Percentiles rank a stretch among this genome's conserved stretches.
phyloP scores from a whole-genome alignment of 2,797 vertebrate genomes.

The Acipenser oxyrinchus region DNA sequence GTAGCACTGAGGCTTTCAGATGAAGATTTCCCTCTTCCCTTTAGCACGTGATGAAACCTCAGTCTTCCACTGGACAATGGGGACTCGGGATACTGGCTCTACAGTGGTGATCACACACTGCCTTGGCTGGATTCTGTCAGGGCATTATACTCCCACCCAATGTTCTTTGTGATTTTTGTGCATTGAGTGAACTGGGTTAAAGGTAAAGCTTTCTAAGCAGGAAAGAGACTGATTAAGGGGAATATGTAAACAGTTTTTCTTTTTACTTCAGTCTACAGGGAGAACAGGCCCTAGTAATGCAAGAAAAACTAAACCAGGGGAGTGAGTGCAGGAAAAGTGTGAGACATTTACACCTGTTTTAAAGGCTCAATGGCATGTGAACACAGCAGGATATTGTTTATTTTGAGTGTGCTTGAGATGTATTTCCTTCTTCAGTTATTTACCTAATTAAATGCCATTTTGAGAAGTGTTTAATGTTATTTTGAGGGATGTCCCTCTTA shows the following conservation, averaged over 20 bases:
- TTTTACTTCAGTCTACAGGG: no score
- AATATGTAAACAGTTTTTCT: no score
- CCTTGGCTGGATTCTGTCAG: neutral
- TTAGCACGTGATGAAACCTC: constrained; percentile 50
- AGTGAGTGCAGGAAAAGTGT: no score
- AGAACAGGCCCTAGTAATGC: no score
- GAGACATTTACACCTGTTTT: no score
- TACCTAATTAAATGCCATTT: constrained; percentile 49
- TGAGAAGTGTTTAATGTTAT: constrained; percentile 27
- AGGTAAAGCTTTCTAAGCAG: constrained; percentile 32
- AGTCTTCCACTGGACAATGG: constrained; percentile 33
- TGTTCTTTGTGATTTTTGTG: neutral
- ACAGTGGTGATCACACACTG: constrained; percentile 5
- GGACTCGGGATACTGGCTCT: constrained; percentile 40
- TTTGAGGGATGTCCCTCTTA: constrained; percentile 43
- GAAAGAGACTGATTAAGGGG: constrained; percentile 16
- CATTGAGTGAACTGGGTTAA: constrained; percentile 36
- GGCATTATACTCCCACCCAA: neutral
- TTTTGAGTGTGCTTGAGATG: no score
- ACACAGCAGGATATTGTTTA: no score
- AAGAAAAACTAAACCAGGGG: no score
- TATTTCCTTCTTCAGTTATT: constrained; percentile 16
- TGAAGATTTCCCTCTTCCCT: constrained; percentile 51
- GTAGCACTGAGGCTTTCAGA: neutral
- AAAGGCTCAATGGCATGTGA: no score